Conservation (phyloP, 1,140 invertebrate species). For the Tetramorium alpestre region DNA sequence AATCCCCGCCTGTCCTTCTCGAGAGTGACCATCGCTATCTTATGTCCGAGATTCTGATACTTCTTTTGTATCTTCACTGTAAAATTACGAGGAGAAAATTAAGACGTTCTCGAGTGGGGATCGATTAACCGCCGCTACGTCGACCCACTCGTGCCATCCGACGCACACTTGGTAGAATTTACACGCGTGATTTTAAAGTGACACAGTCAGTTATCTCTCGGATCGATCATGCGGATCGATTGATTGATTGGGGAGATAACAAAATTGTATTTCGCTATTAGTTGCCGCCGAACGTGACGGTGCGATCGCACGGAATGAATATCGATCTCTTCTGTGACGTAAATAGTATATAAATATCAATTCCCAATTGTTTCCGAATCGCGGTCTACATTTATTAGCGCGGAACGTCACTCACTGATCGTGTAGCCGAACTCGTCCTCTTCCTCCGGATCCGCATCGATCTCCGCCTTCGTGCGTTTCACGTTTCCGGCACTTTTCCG, state of each 20-base stretch:
- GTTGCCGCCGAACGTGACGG: neutral
- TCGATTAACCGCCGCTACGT: neutral
- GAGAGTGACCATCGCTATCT: slow-evolving; percentile 90
- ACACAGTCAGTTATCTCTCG: neutral
- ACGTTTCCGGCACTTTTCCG: slow-evolving; percentile 94
- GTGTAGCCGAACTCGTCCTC: slow-evolving; percentile 98
- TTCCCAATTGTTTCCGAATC: neutral
- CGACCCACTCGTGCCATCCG: neutral
- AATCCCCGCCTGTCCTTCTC: slow-evolving; percentile 89
- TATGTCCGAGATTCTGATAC: slow-evolving; percentile 92
- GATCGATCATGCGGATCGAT: neutral
- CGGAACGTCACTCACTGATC: slow-evolving; percentile 89
- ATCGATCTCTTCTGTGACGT: neutral
- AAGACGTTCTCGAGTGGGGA: neutral
- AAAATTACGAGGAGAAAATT: slow-evolving; percentile 62
- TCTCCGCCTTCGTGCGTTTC: slow-evolving; percentile 91
- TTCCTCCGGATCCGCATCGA: slow-evolving; percentile 91
- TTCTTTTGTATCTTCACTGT: slow-evolving; percentile 96
- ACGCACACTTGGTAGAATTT: neutral
- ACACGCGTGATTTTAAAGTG: neutral
- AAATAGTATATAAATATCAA: slow-evolving; percentile 40
- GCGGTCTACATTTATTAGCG: slow-evolving; percentile 24
- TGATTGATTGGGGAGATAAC: neutral
- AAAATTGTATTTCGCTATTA: neutral
- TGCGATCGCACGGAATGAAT: slow-evolving; percentile 7